phyloP scores from a whole-genome alignment of 2,888 invertebrate genomes.

The Drosophila greeni region DNA sequence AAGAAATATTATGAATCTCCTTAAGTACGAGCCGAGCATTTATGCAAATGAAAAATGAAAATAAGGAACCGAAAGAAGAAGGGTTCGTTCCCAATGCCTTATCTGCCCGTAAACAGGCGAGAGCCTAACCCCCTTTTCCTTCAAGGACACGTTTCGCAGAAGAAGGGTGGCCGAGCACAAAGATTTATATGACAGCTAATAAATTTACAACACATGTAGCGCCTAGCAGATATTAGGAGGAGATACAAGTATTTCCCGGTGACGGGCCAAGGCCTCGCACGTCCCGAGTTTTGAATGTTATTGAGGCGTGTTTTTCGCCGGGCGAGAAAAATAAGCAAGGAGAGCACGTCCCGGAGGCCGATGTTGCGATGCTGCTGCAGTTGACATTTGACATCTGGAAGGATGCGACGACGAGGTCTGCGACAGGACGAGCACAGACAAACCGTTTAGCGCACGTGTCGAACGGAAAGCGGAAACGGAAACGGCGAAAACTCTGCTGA shows the following conservation, averaged over 20 bases:
- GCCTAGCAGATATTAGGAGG: slow-evolving; percentile 60
- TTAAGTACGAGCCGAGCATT: slow-evolving; percentile 57
- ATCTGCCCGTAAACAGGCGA: slow-evolving; percentile 48
- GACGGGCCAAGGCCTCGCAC: slow-evolving; percentile 52
- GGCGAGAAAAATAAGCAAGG: slow-evolving; percentile 41
- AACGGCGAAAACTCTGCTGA: slow-evolving; percentile 45
- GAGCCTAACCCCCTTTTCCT: neutral
- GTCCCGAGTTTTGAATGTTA: slow-evolving; percentile 55
- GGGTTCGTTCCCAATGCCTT: slow-evolving; percentile 41
- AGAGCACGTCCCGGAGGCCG: slow-evolving; percentile 41
- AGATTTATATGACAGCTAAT: slow-evolving; percentile 79
- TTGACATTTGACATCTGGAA: slow-evolving; percentile 69
- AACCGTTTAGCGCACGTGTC: slow-evolving; percentile 68
- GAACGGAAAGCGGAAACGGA: slow-evolving; percentile 61
- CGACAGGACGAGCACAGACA: slow-evolving; percentile 42
- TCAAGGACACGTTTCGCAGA: slow-evolving; percentile 45
- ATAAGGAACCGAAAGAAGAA: slow-evolving; percentile 10
- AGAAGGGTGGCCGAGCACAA: slow-evolving; percentile 66
- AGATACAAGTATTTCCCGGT: slow-evolving; percentile 54
- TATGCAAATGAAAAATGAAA: slow-evolving; percentile 67
- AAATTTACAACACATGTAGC: slow-evolving; percentile 75
- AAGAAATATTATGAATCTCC: slow-evolving; percentile 57
- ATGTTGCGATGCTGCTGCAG: slow-evolving; percentile 44
- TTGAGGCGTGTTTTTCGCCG: slow-evolving; percentile 59
- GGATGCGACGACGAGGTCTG: slow-evolving; percentile 2